Evolutionary conservation across 2,888 invertebrate species (phyloP).

Genomic region (Melieria picta): DNA sequence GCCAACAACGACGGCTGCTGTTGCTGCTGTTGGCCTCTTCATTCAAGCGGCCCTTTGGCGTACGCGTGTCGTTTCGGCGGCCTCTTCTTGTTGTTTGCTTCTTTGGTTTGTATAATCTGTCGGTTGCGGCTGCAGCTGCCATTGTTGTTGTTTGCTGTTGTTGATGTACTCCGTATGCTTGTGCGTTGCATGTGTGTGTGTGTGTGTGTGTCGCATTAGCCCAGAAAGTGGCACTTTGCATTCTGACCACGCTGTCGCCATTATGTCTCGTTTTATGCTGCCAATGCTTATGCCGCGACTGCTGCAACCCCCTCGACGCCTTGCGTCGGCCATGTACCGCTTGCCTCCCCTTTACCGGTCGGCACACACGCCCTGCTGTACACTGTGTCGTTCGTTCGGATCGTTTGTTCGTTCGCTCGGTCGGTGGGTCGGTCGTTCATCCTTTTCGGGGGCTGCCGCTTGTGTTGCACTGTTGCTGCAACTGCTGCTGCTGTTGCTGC

Average conservation of each 20-base stretch:
- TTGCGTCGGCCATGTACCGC: too few species aligned
- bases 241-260: slow-evolving; percentile 36
- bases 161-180: not conserved
- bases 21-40: not conserved
- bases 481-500: slow-evolving; percentile 22
- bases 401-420: not conserved
- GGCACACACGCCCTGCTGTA: not conserved
- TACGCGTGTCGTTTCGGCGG: too few species aligned
- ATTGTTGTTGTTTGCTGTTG: not conserved
- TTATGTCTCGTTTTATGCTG: slow-evolving; percentile 41
- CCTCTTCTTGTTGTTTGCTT: too few species aligned
- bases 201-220: not conserved
- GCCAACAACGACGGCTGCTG: not conserved
- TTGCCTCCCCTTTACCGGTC: not conserved
- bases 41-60: not conserved
- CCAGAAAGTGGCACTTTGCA: slow-evolving; percentile 18
- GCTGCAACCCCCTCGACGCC: slow-evolving; percentile 6
- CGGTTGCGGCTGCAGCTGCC: slow-evolving; percentile 33
- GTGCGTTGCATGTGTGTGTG: not conserved
- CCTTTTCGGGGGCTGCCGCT: not conserved
- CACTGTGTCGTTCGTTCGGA: not conserved
- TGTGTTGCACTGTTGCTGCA: slow-evolving; percentile 31
- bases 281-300: not conserved
- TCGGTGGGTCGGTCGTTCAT: slow-evolving; percentile 36
- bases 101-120: not conserved